A percentile compares a stretch with the other conserved stretches of the same genome.
Evolutionary conservation across 2,113 vertebrate species (phyloP).

Genomic region (Corythaeola cristata): DNA sequence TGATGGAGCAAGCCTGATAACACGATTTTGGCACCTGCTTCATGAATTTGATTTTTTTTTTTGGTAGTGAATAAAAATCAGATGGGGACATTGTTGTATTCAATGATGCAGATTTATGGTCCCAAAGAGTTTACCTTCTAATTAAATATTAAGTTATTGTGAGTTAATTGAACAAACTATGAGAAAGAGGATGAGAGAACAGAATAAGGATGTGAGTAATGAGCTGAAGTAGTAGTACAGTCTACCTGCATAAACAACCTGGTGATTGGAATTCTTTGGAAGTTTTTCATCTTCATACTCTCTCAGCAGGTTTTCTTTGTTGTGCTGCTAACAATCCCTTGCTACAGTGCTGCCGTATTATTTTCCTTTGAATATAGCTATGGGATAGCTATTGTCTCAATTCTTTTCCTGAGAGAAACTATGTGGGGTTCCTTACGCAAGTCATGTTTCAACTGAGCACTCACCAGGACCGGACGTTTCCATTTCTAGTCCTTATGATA

Average conservation of each 20-base stretch:
- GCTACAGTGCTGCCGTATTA: not conserved
- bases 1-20: not conserved
- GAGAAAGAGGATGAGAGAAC: not conserved
- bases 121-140: not conserved
- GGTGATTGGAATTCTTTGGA: slow-evolving; percentile 27
- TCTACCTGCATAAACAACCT: not conserved
- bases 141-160: slow-evolving; percentile 12
- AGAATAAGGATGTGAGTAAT: not conserved
- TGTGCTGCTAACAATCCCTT: slow-evolving; percentile 26
- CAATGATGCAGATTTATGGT: not conserved
- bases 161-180: not conserved
- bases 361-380: slow-evolving; percentile 2
- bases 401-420: slow-evolving; percentile 36
- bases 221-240: not conserved
- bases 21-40: not conserved
- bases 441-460: not conserved
- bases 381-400: not conserved
- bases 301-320: slow-evolving; percentile 43
- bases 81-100: not conserved
- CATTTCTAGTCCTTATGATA: not conserved
- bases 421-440: not conserved
- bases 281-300: slow-evolving; percentile 27
- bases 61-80: not conserved
- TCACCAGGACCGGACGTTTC: not conserved
- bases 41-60: not conserved